Evolutionary conservation across 2,797 vertebrate species (phyloP).

Genomic region (Mareca penelope): DNA sequence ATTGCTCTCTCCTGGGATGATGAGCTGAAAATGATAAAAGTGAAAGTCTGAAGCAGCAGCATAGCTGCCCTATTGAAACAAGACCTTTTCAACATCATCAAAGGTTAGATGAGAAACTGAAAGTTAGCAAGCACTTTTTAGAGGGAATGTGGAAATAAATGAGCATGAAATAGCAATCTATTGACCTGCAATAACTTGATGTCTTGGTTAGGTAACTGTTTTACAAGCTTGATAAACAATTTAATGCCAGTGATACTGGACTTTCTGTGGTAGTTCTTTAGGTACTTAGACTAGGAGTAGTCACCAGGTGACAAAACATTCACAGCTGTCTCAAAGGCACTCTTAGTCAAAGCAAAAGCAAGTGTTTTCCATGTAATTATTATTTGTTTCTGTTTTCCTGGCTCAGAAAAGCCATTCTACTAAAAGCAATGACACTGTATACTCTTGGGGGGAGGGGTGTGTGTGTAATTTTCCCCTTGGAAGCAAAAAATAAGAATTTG

Average conservation of each 20-base stretch:
- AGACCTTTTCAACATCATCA: not conserved
- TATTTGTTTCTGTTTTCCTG: constrained; percentile 1
- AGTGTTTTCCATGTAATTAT: constrained; percentile 14
- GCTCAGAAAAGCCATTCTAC: not conserved
- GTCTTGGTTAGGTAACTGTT: constrained; percentile 43
- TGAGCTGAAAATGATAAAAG: not conserved
- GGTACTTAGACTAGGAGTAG: not conserved
- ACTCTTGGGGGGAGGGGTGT: not conserved
- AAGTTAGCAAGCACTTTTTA: not conserved
- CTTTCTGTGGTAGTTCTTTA: constrained; percentile 8
- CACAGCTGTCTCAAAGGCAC: constrained; percentile 40
- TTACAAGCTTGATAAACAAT: constrained; percentile 35
- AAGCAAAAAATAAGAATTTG: not conserved
- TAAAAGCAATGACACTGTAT: not conserved
- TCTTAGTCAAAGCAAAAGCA: constrained; percentile 35
- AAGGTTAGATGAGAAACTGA: not conserved
- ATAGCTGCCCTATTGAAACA: not conserved
- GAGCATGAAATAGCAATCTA: not conserved
- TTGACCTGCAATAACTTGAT: constrained; percentile 21
- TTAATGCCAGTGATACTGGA: not conserved
- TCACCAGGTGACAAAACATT: constrained; percentile 37
- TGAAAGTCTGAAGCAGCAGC: not conserved
- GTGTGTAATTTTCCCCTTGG: not conserved
- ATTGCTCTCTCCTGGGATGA: not conserved
- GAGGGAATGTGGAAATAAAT: not conserved